Evolutionary conservation across 2,888 invertebrate species (phyloP).

Genomic region (Tanytarsus gracilentus): DNA sequence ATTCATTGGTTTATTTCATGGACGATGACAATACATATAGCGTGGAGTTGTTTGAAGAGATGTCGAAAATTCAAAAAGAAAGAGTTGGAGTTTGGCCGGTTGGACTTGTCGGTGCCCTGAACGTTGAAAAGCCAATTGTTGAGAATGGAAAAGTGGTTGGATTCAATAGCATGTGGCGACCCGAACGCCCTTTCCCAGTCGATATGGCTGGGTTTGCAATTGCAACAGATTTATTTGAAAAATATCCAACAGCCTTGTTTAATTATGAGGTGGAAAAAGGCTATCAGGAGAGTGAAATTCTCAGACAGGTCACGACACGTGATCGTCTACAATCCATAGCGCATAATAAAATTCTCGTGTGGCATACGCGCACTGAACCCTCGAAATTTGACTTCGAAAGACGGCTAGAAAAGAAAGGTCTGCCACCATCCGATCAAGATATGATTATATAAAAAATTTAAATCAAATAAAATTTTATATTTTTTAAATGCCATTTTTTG

Average conservation of each 20-base stretch:
- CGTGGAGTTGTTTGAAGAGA: conserved; percentile 81
- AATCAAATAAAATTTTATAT: too few species aligned
- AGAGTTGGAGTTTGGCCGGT: conserved; percentile 90
- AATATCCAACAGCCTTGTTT: conserved; percentile 65
- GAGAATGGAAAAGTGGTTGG: conserved; percentile 48
- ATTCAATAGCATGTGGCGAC: conserved; percentile 72
- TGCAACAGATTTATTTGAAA: conserved; percentile 62
- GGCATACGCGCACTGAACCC: conserved; percentile 95
- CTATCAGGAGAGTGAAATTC: conserved; percentile 78
- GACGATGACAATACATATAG: conserved; percentile 96
- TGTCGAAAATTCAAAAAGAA: conserved; percentile 60
- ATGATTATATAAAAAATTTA: conserved; percentile 48
- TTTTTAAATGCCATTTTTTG: background rate
- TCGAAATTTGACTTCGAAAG: conserved; percentile 66
- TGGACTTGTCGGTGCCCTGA: conserved; percentile 88
- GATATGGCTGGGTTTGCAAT: conserved; percentile 98
- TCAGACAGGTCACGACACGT: conserved; percentile 60
- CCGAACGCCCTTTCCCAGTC: conserved; percentile 85
- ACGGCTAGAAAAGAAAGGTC: conserved; percentile 45
- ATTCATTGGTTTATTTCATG: conserved; percentile 78
- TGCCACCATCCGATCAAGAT: conserved; percentile 48
- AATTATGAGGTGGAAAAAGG: conserved; percentile 80
- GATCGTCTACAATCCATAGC: conserved; percentile 84
- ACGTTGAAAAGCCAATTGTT: conserved; percentile 83
- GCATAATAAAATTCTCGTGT: conserved; percentile 88